Evolutionary conservation across 2,113 vertebrate genomes (phyloP).

Genomic region (Bubalus kerabau): DNA sequence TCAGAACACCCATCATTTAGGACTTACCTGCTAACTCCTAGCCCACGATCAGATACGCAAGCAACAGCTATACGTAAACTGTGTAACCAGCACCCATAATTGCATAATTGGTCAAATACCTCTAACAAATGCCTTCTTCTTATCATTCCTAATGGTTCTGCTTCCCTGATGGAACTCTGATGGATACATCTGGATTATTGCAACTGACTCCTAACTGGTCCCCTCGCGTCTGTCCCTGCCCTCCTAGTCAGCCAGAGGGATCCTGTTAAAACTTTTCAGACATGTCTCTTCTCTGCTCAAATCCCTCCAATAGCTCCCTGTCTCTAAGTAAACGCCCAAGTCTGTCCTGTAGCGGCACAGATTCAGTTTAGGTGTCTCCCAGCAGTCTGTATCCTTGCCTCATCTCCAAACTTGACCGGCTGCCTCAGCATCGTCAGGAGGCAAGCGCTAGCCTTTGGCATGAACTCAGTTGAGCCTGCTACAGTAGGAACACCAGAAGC

Average conservation of each 20-base stretch:
- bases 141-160: background rate
- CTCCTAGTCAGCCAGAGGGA: background rate
- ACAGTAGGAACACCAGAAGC: background rate
- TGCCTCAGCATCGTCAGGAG: background rate
- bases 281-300: background rate
- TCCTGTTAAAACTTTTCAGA: background rate
- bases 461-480: background rate
- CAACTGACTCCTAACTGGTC: background rate
- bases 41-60: background rate
- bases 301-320: background rate
- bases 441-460: background rate
- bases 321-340: background rate
- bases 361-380: background rate
- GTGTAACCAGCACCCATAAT: background rate
- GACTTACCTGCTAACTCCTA: background rate
- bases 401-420: background rate
- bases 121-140: background rate
- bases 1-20: background rate
- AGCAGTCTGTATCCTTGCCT: background rate
- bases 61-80: background rate
- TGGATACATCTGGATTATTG: background rate
- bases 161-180: background rate
- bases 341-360: background rate
- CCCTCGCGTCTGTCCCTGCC: background rate
- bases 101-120: background rate